Base-by-base conservation (phyloP, 2,888 invertebrate genomes). In the Andrena bucephala region DNA sequence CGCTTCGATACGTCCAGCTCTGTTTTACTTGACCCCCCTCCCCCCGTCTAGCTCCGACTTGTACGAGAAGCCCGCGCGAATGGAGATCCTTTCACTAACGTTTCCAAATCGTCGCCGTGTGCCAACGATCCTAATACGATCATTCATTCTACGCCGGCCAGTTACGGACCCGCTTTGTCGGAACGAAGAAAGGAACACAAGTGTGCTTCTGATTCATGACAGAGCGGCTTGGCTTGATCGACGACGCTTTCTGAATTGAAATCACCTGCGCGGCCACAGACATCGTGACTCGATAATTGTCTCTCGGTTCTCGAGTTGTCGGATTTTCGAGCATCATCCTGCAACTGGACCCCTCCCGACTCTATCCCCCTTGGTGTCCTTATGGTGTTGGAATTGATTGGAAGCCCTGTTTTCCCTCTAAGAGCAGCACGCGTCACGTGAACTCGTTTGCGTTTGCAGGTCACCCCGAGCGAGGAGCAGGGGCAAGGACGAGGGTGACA, bases 401-500 rank as follows among this genome's bases (percentile, higher is more conserved):
- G 5, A 5, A 31, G 5, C 31, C 31, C 31, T 31, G 31, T 31
- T 20, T 20, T 5, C 31, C 31, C 5, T 31, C 31, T 31, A 31
- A 13, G 13, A 16, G 16, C 42, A 42, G 42, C 42, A 16, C 13
- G 42, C 42, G 42, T 42, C 42, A 42, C 4, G 4, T 16, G 52
- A 52, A 52, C 7, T 16, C 16, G 20, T n/a, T 62, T 31, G 3
- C n/a, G 8, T 16, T 85, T 83, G 6, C 82, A 88, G 87, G 77
- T 81, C 50, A 82, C 62, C 67, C 77, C 74, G 65, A 68, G 75
- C 72, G 54, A 72, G 75, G 81, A 85, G 89, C 84, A 89, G 90
- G 90, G 89, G 89, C 89, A 89, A 90, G 89, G 88, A 85, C 88
- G 83, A 84, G 87, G 90, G 88, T 88, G 90, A 86, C 85, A 83